phyloP scores from a whole-genome alignment of 2,797 vertebrate genomes.

The Hippopotamyrus pictus region DNA sequence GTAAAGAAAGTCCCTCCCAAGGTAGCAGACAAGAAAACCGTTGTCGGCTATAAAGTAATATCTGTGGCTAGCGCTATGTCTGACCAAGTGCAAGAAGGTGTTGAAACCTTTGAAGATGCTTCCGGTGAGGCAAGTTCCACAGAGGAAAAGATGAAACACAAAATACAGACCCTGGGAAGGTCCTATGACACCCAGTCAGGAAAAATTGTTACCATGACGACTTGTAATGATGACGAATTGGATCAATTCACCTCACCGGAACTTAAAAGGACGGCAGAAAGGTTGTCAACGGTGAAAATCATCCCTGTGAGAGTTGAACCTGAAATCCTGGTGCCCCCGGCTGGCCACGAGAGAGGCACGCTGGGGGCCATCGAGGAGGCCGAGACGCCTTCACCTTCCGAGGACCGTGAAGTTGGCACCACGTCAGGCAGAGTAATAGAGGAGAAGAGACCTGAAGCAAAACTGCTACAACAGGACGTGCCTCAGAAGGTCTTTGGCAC shows the following conservation, averaged over 20 bases:
- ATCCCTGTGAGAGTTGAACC: conserved; percentile 58
- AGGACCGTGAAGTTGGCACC: background rate
- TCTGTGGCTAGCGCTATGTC: conserved; percentile 62
- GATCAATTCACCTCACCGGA: conserved; percentile 52
- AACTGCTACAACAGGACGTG: conserved; percentile 44
- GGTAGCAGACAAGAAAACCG: conserved; percentile 72
- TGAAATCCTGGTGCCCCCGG: conserved; percentile 68
- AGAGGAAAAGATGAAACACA: conserved; percentile 62
- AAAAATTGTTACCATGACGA: conserved; percentile 66
- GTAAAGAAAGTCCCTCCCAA: conserved; percentile 72
- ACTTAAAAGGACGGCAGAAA: conserved; percentile 48
- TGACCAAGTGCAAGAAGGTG: conserved; percentile 41
- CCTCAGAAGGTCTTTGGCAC: conserved; percentile 65
- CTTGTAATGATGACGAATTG: conserved; percentile 57
- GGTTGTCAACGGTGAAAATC: conserved; percentile 49
- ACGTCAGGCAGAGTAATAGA: conserved; percentile 25
- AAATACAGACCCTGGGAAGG: conserved; percentile 63
- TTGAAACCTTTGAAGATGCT: conserved; percentile 61
- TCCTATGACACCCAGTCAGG: conserved; percentile 66
- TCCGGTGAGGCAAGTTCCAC: conserved; percentile 63
- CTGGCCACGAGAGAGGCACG: conserved; percentile 60
- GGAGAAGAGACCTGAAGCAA: conserved; percentile 35
- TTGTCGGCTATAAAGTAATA: conserved; percentile 71
- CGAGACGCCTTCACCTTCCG: conserved; percentile 52
- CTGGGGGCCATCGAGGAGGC: conserved; percentile 77